These are phyloP conservation scores for Odontamblyopus lacepedii DNA, from an alignment of 2,797 vertebrate species.

Conservation along the genomic window DNA sequence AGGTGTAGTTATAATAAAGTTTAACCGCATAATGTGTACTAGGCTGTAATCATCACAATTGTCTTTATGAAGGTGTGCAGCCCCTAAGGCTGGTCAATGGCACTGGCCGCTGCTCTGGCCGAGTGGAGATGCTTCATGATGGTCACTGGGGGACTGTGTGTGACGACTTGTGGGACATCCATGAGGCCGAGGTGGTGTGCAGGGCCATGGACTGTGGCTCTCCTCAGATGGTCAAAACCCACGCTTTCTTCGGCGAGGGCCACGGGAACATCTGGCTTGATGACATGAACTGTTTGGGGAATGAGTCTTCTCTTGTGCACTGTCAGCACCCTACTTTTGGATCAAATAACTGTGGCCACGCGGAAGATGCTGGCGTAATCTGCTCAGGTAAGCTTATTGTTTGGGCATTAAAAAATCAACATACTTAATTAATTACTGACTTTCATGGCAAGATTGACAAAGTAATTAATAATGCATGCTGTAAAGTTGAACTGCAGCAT, in stretches of 20 bases:
- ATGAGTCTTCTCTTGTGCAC: slow-evolving; percentile 57
- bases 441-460: neutral
- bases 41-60: neutral
- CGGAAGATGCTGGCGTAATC: slow-evolving; percentile 65
- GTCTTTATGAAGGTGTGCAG: slow-evolving; percentile 35
- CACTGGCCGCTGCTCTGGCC: slow-evolving; percentile 61
- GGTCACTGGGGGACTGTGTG: slow-evolving; percentile 70
- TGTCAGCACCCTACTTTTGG: slow-evolving; percentile 44
- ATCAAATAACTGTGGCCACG: slow-evolving; percentile 63
- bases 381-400: slow-evolving; percentile 56
- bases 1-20: no score
- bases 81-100: slow-evolving; percentile 53
- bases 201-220: slow-evolving; percentile 63
- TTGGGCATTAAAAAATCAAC: neutral
- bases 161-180: slow-evolving; percentile 66
- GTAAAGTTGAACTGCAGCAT: neutral
- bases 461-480: neutral
- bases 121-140: slow-evolving; percentile 61
- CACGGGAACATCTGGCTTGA: slow-evolving; percentile 60
- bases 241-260: slow-evolving; percentile 59
- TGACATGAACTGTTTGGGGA: slow-evolving; percentile 53
- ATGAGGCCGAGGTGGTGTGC: slow-evolving; percentile 66
- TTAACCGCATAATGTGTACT: neutral
- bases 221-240: slow-evolving; percentile 33
- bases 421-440: no score